Percentiles rank a stretch among this genome's conserved stretches.
These are phyloP conservation scores for Borostomias antarcticus DNA, from an alignment of 2,797 vertebrate genomes.

Conservation along the genomic window DNA sequence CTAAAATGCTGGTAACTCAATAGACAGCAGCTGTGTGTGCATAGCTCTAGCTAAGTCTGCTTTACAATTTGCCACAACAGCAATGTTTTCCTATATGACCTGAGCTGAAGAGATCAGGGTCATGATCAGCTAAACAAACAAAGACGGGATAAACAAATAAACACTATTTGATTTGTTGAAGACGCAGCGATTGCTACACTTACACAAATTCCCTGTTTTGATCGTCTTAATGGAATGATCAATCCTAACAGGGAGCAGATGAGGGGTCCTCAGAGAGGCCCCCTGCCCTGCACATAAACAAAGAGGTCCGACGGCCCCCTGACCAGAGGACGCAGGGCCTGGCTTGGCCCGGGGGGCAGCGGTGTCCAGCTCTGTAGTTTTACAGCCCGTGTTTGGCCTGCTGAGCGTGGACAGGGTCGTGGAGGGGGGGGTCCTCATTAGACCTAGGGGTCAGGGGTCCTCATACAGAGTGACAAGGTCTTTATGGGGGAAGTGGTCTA, in stretches of 20 bases:
- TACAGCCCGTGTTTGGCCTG: slow-evolving; percentile 46
- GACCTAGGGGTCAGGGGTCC: slow-evolving; percentile 30
- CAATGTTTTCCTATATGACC: background rate
- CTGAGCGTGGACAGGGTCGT: slow-evolving; percentile 33
- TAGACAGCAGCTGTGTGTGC: slow-evolving; percentile 3
- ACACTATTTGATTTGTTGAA: no score
- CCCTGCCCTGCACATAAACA: background rate
- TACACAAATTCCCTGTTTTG: background rate
- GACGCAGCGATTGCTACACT: no score
- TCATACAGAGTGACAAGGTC: slow-evolving; percentile 39
- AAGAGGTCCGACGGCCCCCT: slow-evolving; percentile 16
- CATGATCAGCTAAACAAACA: background rate
- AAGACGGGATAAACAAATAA: no score
- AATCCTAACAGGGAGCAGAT: background rate
- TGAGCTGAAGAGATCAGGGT: background rate
- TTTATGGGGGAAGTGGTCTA: slow-evolving; percentile 58
- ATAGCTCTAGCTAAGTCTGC: background rate
- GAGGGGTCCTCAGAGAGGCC: background rate
- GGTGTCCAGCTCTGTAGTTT: slow-evolving; percentile 30
- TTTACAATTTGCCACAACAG: background rate
- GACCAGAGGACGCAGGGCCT: slow-evolving; percentile 8
- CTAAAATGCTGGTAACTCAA: background rate
- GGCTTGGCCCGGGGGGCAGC: slow-evolving; percentile 34
- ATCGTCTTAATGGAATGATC: background rate
- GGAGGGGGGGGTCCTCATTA: slow-evolving; percentile 66